Evolutionary conservation across 2,113 vertebrate species (phyloP), one percentile per base, ranked within the genome.

Genomic region (Chrysemys picta): DNA sequence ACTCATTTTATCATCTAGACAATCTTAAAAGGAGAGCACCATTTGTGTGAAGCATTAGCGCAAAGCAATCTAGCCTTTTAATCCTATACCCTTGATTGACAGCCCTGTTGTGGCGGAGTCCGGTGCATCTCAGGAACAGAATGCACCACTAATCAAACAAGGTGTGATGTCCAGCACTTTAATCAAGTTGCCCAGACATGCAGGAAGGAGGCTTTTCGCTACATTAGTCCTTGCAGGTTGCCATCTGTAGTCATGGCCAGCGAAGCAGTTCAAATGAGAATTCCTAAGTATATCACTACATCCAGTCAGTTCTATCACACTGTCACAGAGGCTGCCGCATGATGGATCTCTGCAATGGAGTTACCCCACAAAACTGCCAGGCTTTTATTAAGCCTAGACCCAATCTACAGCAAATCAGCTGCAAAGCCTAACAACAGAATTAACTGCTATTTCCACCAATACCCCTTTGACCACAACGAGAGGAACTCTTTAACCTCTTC

Each of bases 21-120:
- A 96, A 90, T 95, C 89, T 93, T 79, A 92, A 94, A 91, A 52
- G 25, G 35, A 88, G 65, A 2, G 78, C 82, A 38, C 57, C 1
- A 0, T 52, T 80, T 92, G 88, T 47, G 29, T 59, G 91, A 94
- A 95, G 83, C 57, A 47, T 90, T 96, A 94, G 85, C 0, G 0
- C 84, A 84, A 93, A 93, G 62, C 52, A 85, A 96, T 94, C 92
- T 45, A 69, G 93, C 59, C 82, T 87, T 95, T 96, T 90, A 94
- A 96, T 95, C 80, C 52, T 75, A 91, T 84, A 62, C 24, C n/a
- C 84, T 90, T 96, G 80, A 95, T 81, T 1, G 11, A 82, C 78
- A 57, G 76, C 38, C 52, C 62, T 81, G 56, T 80, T 62, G 59
- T 1, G 1, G 91, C 1, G 2, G 50, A 49, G 54, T 27, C 1